A percentile compares a stretch with the other conserved stretches of the same genome.
phyloP scores from a whole-genome alignment of 2,888 invertebrate genomes.

The Noctuana brunneofusca region DNA sequence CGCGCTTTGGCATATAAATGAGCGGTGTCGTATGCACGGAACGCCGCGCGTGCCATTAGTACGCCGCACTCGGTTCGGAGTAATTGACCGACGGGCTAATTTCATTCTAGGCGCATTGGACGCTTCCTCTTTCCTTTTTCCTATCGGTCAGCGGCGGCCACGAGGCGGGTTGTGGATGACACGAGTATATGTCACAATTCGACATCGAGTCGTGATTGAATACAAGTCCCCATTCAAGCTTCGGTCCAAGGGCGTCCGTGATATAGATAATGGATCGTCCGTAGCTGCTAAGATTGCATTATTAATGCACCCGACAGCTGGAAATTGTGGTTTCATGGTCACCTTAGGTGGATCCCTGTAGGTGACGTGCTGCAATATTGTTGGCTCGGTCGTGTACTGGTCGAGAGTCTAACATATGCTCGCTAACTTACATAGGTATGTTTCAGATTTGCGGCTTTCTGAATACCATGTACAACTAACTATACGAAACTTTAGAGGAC shows the following conservation, averaged over 20 bases:
- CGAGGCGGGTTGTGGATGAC: constrained; percentile 58
- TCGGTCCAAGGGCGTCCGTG: background rate
- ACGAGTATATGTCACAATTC: constrained; percentile 44
- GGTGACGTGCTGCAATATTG: constrained; percentile 30
- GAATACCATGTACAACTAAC: background rate
- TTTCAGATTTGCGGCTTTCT: constrained; percentile 24
- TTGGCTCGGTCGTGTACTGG: constrained; percentile 32
- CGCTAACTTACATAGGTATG: constrained; percentile 31
- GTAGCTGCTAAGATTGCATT: constrained; percentile 5
- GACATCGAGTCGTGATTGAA: constrained; percentile 31
- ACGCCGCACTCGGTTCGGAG: constrained; percentile 71
- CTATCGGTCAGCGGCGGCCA: constrained; percentile 78
- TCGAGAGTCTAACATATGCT: constrained; percentile 30
- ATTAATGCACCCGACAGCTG: constrained; percentile 17
- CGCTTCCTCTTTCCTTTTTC: constrained; percentile 83
- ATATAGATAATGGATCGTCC: constrained; percentile 13
- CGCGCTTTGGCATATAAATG: constrained; percentile 74
- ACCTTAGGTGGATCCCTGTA: constrained; percentile 25
- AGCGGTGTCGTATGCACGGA: constrained; percentile 73
- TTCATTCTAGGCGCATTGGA: constrained; percentile 78
- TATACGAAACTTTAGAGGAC: background rate
- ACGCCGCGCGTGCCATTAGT: constrained; percentile 76
- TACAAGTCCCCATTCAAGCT: constrained; percentile 21
- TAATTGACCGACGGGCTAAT: constrained; percentile 81
- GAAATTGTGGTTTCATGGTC: constrained; percentile 25